Base-by-base conservation (phyloP, 2,888 invertebrate genomes). In the Drosophila siamana region DNA sequence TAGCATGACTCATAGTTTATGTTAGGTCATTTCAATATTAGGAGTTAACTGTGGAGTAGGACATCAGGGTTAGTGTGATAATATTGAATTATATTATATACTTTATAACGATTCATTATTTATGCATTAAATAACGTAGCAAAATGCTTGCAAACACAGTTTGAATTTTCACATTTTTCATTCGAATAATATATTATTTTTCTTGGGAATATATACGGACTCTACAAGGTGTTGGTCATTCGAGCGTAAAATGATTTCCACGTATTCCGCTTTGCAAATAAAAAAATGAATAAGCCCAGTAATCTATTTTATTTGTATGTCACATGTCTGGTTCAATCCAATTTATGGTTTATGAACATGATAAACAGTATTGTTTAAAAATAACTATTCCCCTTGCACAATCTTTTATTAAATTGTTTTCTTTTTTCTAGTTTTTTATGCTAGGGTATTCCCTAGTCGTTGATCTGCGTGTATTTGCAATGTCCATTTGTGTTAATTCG, bases 191-290 rank as follows among this genome's bases (percentile, higher is more conserved):
- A 19, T 13, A 38, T 47, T 26, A 47, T 50, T 38, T 16, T 43
- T 60, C 16, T 52, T 7, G 8, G 16, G 30, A 30, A 30, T 30
- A 60, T 24, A 11, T 15, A 38, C 40, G 6, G 3, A 38, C 3
- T 47, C 7, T 11, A 30, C 8, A n/a, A 36, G 24, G 44, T 11
- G 11, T 36, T 24, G 22, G 33, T 41, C 30, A 40, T 38, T 64
- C 36, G 50, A 63, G 41, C 50, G 50, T 50, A 16, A 75, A 75
- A 64, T 51, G 41, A 46, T 57, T 52, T 55, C 26, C 7, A 38
- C 38, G 57, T 52, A 22, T 28, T 43, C 5, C 46, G 13, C 8
- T 13, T 7, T 6, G 5, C 8, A 43, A 19, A 30, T 11, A 13
- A 24, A 24, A 9, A 26, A 7, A 47, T 24, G 11, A 24, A 24